Percentiles rank a stretch among this genome's conserved stretches.
Conservation (phyloP, 2,113 vertebrate genomes). For the Fulmarus glacialis region DNA sequence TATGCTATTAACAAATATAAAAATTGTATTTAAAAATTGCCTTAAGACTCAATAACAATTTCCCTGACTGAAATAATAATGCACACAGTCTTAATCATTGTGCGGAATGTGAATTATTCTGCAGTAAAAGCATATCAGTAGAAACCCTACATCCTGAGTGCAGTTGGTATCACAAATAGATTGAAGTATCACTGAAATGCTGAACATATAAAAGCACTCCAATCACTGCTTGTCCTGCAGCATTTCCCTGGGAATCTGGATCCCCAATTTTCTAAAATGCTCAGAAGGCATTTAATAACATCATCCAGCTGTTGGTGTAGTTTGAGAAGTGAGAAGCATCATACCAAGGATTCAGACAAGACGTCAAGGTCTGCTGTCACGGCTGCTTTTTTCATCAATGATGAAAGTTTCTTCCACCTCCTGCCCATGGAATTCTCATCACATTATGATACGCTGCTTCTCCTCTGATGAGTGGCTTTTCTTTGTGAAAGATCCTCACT, state of each 20-base stretch:
- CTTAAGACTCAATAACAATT: neutral
- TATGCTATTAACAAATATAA: neutral
- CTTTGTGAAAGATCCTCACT: slow-evolving; percentile 80
- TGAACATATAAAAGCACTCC: neutral
- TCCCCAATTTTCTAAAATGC: neutral
- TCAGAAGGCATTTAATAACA: neutral
- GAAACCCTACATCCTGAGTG: neutral
- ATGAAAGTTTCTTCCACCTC: neutral
- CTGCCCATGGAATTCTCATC: neutral
- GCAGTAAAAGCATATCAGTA: neutral
- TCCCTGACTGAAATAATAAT: neutral
- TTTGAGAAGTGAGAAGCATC: neutral
- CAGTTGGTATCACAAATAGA: neutral
- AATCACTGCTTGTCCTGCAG: neutral
- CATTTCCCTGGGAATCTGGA: neutral
- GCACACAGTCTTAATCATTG: neutral
- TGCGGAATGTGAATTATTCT: neutral
- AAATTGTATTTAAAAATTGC: neutral
- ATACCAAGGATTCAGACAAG: neutral
- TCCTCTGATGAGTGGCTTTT: slow-evolving; percentile 75
- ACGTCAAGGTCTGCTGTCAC: neutral
- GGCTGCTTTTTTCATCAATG: neutral
- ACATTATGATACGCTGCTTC: slow-evolving; percentile 86
- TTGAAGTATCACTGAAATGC: neutral
- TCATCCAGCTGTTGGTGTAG: neutral